A percentile compares a stretch with the other conserved stretches of the same genome.
phyloP scores from a whole-genome alignment of 2,888 invertebrate species.

The Philopedon plagiatum region DNA sequence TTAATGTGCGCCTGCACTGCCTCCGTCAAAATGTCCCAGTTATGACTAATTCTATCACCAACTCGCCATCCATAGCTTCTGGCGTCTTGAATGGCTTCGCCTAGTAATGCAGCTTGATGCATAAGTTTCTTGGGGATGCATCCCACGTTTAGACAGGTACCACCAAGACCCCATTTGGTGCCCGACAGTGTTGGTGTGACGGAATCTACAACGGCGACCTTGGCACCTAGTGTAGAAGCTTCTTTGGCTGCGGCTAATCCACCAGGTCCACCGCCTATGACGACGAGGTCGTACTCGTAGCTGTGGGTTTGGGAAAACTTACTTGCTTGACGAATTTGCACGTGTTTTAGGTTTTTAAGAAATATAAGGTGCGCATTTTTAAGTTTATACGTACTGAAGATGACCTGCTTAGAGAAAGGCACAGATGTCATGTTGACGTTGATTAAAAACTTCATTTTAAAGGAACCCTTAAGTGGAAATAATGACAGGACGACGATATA shows the following conservation, averaged over 20 bases:
- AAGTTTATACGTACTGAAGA: background rate
- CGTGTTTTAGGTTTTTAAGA: background rate
- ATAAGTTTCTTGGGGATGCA: constrained; percentile 98
- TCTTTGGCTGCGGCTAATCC: constrained; percentile 96
- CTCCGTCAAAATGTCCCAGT: constrained; percentile 82
- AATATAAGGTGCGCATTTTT: background rate
- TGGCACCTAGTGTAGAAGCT: constrained; percentile 87
- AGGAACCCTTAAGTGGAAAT: no score
- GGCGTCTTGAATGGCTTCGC: constrained; percentile 87
- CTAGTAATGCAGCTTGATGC: constrained; percentile 94
- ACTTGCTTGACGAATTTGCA: background rate
- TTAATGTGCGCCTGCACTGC: constrained; percentile 92
- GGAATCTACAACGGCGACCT: constrained; percentile 88
- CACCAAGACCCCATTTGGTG: constrained; percentile 95
- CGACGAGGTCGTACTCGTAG: constrained; percentile 90
- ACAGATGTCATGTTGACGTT: background rate
- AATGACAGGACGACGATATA: no score
- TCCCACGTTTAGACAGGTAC: constrained; percentile 97
- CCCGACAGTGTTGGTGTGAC: constrained; percentile 89
- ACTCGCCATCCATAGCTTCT: constrained; percentile 85
- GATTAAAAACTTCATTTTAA: no score
- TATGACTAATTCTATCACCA: constrained; percentile 74
- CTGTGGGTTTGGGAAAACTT: background rate
- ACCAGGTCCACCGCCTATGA: constrained; percentile 96
- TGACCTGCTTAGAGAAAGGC: background rate